Evolutionary conservation across 2,113 vertebrate genomes (phyloP), one percentile per base, ranked within the genome.

Genomic region (Neomonachus schauinslandi): DNA sequence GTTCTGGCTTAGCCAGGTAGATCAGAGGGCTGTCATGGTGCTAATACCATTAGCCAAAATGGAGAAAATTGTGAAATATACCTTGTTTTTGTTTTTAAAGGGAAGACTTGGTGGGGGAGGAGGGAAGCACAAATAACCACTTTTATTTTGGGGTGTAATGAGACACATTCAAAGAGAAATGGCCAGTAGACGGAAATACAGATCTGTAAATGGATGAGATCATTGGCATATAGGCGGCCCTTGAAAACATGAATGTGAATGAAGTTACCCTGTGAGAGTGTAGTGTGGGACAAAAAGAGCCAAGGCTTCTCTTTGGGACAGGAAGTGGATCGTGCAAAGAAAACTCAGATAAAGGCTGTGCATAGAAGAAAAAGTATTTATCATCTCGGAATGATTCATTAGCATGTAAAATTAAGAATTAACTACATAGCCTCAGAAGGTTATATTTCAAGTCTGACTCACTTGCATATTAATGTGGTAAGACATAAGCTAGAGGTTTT

Each of bases 171-270:
- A 76, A 49, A 81, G 57, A 97, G 85, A 93, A 82, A 79, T 88
- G 61, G 26, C 74, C 51, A 71, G 53, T 79, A 72, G 76, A 72
- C 12, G 31, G 69, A 82, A 79, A 63, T 87, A 81, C 1, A 36
- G 74, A 39, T 93, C 76, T 82, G 21, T 76, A 91, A 93, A 65
- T 36, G 85, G 80, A 85, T 84, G 61, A 85, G 71, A 12, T 88
- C 24, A n/a, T 59, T 77, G 51, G 19, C 74, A 80, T 57, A 16
- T 36, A 59, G 61, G 53, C 76, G 46, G 59, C 59, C n/a, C 76
- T 81, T 57, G 42, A 87, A 61, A 95, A 24, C 22, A 33, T 53
- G 22, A 95, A 28, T 71, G 21, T 95, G 36, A 90, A 51, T 49
- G 71, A 86, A 24, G 39, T 90, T 57, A 19, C 24, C 59, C 57